Conservation (phyloP, 2,888 invertebrate species). For the Muscina levida region DNA sequence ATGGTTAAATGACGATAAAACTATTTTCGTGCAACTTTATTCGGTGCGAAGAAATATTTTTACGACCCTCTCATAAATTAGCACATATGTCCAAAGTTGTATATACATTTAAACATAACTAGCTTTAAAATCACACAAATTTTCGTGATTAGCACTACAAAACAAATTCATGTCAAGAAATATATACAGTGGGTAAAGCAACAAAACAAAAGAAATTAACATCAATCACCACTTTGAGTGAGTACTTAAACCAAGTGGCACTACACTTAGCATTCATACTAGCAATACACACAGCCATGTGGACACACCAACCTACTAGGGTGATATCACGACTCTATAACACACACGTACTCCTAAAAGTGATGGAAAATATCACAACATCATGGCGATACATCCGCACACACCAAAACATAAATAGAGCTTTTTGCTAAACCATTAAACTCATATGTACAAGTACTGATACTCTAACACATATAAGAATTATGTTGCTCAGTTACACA, state of each 20-base stretch:
- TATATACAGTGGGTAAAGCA: neutral
- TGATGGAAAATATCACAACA: conserved; percentile 30
- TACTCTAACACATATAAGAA: conserved; percentile 3
- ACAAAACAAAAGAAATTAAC: conserved; percentile 6
- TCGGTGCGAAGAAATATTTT: too few species aligned
- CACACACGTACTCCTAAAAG: neutral
- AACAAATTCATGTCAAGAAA: neutral
- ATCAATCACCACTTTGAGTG: conserved; percentile 24
- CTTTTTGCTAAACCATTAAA: neutral
- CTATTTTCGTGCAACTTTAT: too few species aligned
- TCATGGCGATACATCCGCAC: neutral
- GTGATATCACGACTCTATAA: neutral
- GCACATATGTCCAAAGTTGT: too few species aligned
- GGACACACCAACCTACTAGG: neutral
- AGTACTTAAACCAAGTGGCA: conserved; percentile 5
- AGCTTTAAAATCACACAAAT: neutral
- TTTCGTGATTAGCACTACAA: conserved; percentile 17
- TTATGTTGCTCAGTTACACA: too few species aligned
- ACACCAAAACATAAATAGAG: conserved; percentile 7
- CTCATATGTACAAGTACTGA: too few species aligned
- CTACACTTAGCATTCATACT: conserved; percentile 18
- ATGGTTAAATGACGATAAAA: too few species aligned
- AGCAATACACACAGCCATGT: neutral
- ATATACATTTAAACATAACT: too few species aligned
- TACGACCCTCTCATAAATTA: too few species aligned